A percentile compares a stretch with the other conserved stretches of the same genome.
Conservation (phyloP, 2,113 vertebrate genomes). For the Quiscalus mexicanus region DNA sequence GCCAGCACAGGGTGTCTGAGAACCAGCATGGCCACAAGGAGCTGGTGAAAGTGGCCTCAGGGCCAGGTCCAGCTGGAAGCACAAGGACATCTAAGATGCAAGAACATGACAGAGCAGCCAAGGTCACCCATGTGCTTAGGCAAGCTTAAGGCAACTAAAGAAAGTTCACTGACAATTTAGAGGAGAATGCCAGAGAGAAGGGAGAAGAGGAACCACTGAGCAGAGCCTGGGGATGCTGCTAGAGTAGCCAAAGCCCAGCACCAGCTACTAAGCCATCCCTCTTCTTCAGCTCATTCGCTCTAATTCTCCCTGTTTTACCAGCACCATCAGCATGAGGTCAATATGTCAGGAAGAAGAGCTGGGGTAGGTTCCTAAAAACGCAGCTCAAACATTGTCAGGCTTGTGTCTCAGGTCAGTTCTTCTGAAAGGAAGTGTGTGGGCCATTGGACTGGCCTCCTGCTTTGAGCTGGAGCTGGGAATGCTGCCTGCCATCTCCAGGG, state of each 20-base stretch:
- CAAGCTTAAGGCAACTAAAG: conserved; percentile 51
- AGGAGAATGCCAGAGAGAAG: conserved; percentile 7
- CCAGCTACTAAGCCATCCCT: not conserved
- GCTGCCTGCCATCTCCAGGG: not conserved
- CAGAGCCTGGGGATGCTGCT: not conserved
- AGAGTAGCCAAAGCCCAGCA: not conserved
- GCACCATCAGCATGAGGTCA: conserved; percentile 28
- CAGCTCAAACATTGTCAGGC: not conserved
- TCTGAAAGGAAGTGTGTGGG: not conserved
- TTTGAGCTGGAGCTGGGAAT: not conserved
- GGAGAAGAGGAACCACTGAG: not conserved
- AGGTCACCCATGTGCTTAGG: not conserved
- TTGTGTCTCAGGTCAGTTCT: not conserved
- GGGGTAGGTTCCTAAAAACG: not conserved
- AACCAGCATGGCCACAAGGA: not conserved
- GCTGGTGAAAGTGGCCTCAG: not conserved
- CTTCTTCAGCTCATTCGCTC: conserved; percentile 2
- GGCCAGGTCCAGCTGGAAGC: not conserved
- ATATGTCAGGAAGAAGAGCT: not conserved
- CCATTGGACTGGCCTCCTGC: not conserved
- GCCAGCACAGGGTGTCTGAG: not conserved
- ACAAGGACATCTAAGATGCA: not conserved
- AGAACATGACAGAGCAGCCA: not conserved
- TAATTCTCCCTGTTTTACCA: conserved; percentile 31
- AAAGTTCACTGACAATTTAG: not conserved